Percentiles rank a stretch among this genome's conserved stretches.
phyloP scores from a whole-genome alignment of 2,797 vertebrate genomes.

The Gymnocypris eckloni region DNA sequence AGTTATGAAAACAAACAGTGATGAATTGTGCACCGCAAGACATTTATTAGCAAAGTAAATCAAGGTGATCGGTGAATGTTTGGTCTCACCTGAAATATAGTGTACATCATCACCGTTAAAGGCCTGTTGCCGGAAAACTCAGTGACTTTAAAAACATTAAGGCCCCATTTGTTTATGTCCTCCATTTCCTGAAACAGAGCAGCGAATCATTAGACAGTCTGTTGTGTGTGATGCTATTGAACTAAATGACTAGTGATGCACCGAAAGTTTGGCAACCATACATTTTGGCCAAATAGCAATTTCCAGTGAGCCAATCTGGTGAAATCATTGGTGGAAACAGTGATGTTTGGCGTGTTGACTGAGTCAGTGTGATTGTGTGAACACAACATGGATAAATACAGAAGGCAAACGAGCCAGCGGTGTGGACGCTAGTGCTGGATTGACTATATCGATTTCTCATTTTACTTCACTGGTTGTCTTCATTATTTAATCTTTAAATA shows the following conservation, averaged over 20 bases:
- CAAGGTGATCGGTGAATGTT: not conserved
- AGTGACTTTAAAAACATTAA: slow-evolving; percentile 97
- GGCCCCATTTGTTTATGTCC: slow-evolving; percentile 98
- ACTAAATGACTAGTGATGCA: not conserved
- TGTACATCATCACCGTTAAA: slow-evolving; percentile 96
- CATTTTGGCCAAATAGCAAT: not conserved
- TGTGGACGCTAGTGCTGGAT: no score
- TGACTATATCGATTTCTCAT: not conserved
- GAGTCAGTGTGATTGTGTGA: no score
- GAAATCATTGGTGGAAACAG: no score
- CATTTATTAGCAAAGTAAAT: not conserved
- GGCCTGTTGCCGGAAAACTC: slow-evolving; percentile 97
- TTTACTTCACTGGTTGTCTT: not conserved
- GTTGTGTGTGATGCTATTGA: not conserved
- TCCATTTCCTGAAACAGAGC: slow-evolving; percentile 88
- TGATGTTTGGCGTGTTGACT: no score
- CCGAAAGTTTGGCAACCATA: not conserved
- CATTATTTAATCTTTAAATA: not conserved
- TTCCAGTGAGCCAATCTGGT: not conserved
- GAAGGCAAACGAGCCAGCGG: no score
- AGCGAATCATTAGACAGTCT: not conserved
- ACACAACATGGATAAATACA: no score
- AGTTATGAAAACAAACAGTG: not conserved
- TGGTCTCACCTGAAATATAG: slow-evolving; percentile 91
- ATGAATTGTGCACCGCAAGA: not conserved